phyloP scores from a whole-genome alignment of 2,888 invertebrate genomes.

The Amphiduros pacificus region DNA sequence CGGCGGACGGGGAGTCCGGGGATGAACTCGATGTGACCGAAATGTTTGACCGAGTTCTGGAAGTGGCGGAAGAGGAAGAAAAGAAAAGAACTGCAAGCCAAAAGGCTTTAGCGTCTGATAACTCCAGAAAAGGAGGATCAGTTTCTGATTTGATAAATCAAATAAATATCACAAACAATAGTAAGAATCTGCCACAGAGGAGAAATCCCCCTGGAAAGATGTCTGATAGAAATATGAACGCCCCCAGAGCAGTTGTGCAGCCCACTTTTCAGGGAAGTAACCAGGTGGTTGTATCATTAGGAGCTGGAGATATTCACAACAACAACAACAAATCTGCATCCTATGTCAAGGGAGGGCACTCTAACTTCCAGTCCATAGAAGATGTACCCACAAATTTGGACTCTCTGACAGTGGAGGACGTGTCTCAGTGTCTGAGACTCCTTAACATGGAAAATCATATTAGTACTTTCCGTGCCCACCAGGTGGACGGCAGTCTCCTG shows the following conservation, averaged over 20 bases:
- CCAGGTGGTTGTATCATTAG: too few relatives aligned
- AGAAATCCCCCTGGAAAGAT: too few relatives aligned
- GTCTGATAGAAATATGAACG: too few relatives aligned
- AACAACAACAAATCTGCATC: slow-evolving; percentile 5
- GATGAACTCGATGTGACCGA: slow-evolving; percentile 8
- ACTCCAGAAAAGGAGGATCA: too few relatives aligned
- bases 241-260: slow-evolving; percentile 14
- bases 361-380: slow-evolving; percentile 10
- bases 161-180: too few relatives aligned
- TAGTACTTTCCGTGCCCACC: slow-evolving; percentile 16
- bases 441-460: slow-evolving; percentile 28
- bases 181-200: too few relatives aligned
- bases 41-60: slow-evolving; percentile 14
- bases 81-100: too few relatives aligned
- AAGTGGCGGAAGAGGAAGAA: slow-evolving; percentile 13
- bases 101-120: too few relatives aligned
- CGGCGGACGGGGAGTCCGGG: slow-evolving; percentile 7
- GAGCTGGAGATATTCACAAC: too few relatives aligned
- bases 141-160: too few relatives aligned
- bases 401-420: slow-evolving; percentile 25
- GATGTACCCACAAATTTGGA: slow-evolving; percentile 27
- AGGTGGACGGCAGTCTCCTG: slow-evolving; percentile 29
- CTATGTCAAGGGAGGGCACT: background rate
- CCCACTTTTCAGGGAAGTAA: too few relatives aligned
- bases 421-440: slow-evolving; percentile 28